Evolutionary conservation across 2,797 vertebrate genomes (phyloP), one percentile per base, ranked within the genome.

Genomic region (Rhabdomys pumilio): DNA sequence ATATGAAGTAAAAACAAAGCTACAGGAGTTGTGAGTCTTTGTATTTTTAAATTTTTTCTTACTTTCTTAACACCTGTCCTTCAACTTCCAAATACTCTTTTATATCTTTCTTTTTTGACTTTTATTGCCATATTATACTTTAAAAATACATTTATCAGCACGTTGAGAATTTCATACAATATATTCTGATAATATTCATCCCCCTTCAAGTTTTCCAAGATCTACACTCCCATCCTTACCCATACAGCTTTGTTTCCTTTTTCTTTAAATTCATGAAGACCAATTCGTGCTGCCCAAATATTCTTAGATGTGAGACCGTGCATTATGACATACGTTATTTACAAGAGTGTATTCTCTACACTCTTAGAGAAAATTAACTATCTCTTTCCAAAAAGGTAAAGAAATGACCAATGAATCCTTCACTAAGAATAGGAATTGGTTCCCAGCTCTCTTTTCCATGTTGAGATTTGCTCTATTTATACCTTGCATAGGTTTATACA

Each of bases 121-220:
- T 93, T 95, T 89, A 41, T 73, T 90, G 31, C 11, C 93, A 14
- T 93, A 87, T 80, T 67, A 34, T 84, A 31, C 29, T 47, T 65
- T 84, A 44, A 84, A 61, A 83, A 26, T 26, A 61, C 38, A 61
- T 29, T 83, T 47, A 12, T 65, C 59, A 65, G 41, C 29, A 41
- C 57, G 29, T 82, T 82, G 57, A 82, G 6, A 29, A 61, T 29
- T 61, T 38, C 24, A 17, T 41, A 8, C 11, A 41, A 38, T 22
- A 72, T 2, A 3, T 57, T 80, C 22, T 81, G 5, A 38, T 57
- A 12, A 38, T 57, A 55, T 57, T 81, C 53, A 57, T 81, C 7
- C 34, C 0, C 6, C 34, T 81, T 38, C 34, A 61, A 17, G 6
- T 38, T 13, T 82, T 38, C 80, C 8, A n/a, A 4, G 13, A 17